These are phyloP conservation scores for Dufourea novaeangliae DNA, from an alignment of 1,140 invertebrate species.

Conservation along the genomic window DNA sequence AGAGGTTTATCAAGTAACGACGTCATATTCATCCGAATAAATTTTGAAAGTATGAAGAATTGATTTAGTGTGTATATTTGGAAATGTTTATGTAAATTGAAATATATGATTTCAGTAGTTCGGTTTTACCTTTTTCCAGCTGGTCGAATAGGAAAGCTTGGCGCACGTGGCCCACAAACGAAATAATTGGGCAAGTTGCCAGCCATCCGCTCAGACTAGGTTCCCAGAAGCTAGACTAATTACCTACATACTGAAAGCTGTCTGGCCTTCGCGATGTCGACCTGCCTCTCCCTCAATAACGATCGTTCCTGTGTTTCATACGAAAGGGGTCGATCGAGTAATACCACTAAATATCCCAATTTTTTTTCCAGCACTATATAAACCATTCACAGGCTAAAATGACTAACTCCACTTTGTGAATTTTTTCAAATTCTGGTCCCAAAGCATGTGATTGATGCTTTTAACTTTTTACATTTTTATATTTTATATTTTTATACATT, in stretches of 20 bases:
- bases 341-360: no score
- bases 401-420: no score
- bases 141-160: not conserved
- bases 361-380: no score
- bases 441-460: no score
- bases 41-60: not conserved
- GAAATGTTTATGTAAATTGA: not conserved
- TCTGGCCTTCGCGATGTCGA: constrained; percentile 41
- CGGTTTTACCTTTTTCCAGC: not conserved
- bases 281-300: constrained; percentile 56
- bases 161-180: not conserved
- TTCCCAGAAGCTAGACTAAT: constrained; percentile 59
- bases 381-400: no score
- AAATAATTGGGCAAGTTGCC: constrained; percentile 5
- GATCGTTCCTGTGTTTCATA: constrained; percentile 50
- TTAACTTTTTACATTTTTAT: no score
- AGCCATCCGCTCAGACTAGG: constrained; percentile 65
- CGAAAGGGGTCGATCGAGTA: not conserved
- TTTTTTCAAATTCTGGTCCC: no score
- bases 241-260: constrained; percentile 67
- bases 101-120: not conserved
- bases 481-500: no score
- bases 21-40: no score
- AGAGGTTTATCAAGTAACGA: not conserved
- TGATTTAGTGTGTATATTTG: not conserved